Base-by-base conservation (phyloP, 2,797 vertebrate species). In the Etheostoma perlongum region DNA sequence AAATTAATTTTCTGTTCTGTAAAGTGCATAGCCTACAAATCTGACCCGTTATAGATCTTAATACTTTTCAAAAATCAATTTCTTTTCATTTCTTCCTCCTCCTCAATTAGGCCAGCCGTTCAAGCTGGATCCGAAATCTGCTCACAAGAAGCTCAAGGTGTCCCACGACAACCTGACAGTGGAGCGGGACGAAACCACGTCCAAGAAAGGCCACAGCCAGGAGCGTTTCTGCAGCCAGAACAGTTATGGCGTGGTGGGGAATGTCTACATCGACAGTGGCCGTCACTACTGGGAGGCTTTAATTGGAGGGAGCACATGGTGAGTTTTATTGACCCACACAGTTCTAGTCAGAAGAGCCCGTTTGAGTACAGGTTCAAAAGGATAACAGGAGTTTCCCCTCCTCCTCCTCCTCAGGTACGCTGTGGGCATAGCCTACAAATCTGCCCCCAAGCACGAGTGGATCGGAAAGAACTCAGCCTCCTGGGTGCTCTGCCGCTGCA, bases 201-300 rank as follows among this genome's bases (percentile, higher is more conserved):
- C 98, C 49, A 99, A 99, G 85, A 99, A 99, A 85, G 97, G 97
- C 65, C 98, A 99, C 84, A 96, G 96, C 0, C 98, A 98, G 46
- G 98, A 99, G n/a, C 95, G 98, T 4, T 99, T 99, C 92, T 91
- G 96, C 10, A 97, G 97, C 93, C 97, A 99, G 85, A 97, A 95
- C 83, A 99, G 97, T 95, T 99, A 99, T 0, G 98, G 97, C 0
- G 96, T 99, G n/a, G 96, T 97, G 83, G 98, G 98, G 62, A 99
- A 99, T 0, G 97, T 99, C 71, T 99, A 96, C 89, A 99, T 99
- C 4, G 98, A 99, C 90, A 99, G 98, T 0, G 98, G 98, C 4
- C 95, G 98, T 4, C 98, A 99, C 86, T 99, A 99, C 91, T 99
- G 98, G 98, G 98, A 99, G 90, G 97, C 99, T 72, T 95, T 99